Evolutionary conservation across 53 echinoderm and acorn worm genomes (phyloP), one percentile per base, ranked within the genome.

Genomic region (Apostichopus leukothele): DNA sequence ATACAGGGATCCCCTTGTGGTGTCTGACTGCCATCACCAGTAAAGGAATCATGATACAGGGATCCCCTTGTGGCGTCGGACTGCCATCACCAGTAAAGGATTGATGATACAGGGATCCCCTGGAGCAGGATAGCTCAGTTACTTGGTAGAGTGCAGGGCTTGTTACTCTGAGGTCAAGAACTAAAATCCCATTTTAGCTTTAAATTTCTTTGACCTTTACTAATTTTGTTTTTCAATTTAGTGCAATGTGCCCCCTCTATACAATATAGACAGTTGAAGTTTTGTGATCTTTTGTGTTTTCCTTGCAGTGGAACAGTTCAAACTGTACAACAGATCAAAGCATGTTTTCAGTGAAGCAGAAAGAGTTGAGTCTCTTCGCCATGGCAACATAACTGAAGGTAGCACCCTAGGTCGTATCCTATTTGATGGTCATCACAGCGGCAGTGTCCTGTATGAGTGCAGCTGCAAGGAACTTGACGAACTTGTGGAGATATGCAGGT

Each of bases 261-360:
- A 67, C 13, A n/a, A n/a, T 39, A 39, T 39, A 39, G 39, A 3
- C 39, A 39, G 2, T 39, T 39, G 39, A 39, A 39, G 39, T 39
- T 39, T 39, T 39, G 39, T 39, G 39, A 39, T 39, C 39, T 39
- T 52, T 83, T 83, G 18, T 63, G 9, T 60, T 60, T 50, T 71
- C 5, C 73, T 79, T 88, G 60, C 94, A 98, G 99, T 96, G 18
- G 88, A 79, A 20, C 88, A 90, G 14, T 98, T 98, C 88, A 96
- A 98, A 75, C 90, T 98, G 16, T 96, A 94, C 83, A 90, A 96
- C 87, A 90, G 99, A 60, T 96, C 99, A 74, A 96, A 89, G 83
- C 99, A 98, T 20, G 99, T 98, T 53, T 98, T 92, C 83, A 89
- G 96, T 21, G 99, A 98, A 75, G 96, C 99, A 6, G 88, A 79